These are phyloP conservation scores for Ferrisia virgata DNA, from an alignment of 2,888 invertebrate species.

Conservation along the genomic window DNA sequence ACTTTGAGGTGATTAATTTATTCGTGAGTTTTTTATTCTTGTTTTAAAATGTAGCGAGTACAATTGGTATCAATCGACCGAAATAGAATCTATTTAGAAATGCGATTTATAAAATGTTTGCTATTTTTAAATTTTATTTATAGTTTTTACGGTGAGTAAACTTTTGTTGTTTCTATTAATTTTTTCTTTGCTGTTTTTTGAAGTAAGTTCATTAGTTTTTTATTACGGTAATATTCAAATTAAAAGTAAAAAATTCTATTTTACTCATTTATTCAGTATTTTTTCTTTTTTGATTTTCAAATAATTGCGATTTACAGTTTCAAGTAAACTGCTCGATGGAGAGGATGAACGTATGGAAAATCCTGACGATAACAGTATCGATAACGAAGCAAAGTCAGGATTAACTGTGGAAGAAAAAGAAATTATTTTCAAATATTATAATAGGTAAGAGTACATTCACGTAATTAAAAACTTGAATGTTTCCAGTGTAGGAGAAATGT, in stretches of 20 bases:
- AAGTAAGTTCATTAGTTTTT: neutral
- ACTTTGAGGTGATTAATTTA: neutral
- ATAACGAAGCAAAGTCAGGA: slow-evolving; percentile 5
- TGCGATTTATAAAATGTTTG: neutral
- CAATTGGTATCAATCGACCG: neutral
- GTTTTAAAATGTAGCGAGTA: neutral
- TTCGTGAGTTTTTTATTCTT: neutral
- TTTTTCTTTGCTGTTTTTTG: neutral
- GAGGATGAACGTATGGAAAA: neutral
- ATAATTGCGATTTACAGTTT: neutral
- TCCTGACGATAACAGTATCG: neutral
- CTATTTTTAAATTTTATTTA: slow-evolving; percentile 3
- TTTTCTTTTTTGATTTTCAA: neutral
- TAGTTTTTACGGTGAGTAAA: neutral
- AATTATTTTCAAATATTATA: slow-evolving; percentile 41
- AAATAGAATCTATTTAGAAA: slow-evolving; percentile 8
- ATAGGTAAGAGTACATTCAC: no score
- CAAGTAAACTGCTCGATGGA: neutral
- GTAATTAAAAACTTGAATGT: neutral
- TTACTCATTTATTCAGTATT: neutral
- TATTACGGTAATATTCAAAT: neutral
- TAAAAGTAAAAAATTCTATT: neutral
- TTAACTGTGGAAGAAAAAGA: slow-evolving; percentile 43
- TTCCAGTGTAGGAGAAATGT: neutral
- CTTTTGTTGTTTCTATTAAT: neutral